Base-by-base conservation (phyloP, 1,140 invertebrate species). In the Oryctes rhinoceros region DNA sequence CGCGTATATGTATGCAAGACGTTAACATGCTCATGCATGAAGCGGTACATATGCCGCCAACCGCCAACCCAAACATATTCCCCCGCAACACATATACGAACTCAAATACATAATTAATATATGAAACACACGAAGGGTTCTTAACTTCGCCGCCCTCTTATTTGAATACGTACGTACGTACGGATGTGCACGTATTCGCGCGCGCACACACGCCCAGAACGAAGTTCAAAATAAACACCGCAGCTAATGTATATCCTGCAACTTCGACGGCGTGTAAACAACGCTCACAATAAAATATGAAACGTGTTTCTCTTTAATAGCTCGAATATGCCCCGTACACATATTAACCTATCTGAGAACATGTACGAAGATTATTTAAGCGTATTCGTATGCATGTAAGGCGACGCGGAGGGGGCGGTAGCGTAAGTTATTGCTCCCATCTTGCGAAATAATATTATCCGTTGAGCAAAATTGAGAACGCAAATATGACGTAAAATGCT, bases 31-130 rank as follows among this genome's bases (percentile, higher is more conserved):
- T 59, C 53, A 59, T 59, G 53, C 15, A 59, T 59, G 53, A 59
- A 59, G 53, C 18, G 15, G 53, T 59, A 59, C 18, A 59, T 15
- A 59, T n/a, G 53, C 49, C 49, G 49, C 53, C 53, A 59, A 18
- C 53, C 18, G n/a, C 53, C 53, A 59, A n/a, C 53, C 53, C 15
- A 59, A 59, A 59, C 53, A 59, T 59, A 59, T 59, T 59, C 53
- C 53, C n/a, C 18, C 53, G 18, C n/a, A 59, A 59, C 53, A 59
- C 15, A 59, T 15, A 59, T 59, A 59, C 53, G 18, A 59, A 59
- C 53, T 59, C 53, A 59, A 59, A 59, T 59, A 59, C 53, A 59
- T 59, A 59, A 59, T 59, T 59, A 59, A 59, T 59, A 59, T 59
- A 59, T 59, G 53, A 59, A 59, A 59, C 53, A 59, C 53, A 59